A percentile compares a stretch with the other conserved stretches of the same genome.
Evolutionary conservation across 2,888 invertebrate species (phyloP).

Genomic region (Oligia strigilis): DNA sequence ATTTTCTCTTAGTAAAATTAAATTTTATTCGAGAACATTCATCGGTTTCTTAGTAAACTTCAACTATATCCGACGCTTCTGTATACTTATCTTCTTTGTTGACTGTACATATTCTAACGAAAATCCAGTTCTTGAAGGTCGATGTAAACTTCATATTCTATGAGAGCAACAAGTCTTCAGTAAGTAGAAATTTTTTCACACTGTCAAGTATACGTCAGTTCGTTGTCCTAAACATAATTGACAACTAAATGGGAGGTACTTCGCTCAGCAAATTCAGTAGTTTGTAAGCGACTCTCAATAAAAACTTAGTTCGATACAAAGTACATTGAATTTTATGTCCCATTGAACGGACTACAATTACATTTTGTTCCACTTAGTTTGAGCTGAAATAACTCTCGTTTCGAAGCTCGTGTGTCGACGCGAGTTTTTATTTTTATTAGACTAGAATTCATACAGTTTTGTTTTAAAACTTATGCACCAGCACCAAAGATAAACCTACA

Average conservation of each 20-base stretch:
- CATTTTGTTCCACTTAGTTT: conserved; percentile 31
- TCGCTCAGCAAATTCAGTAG: conserved; percentile 3
- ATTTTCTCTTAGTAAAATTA: too few species aligned
- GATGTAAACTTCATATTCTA: neutral
- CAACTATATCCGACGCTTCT: too few species aligned
- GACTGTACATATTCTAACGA: neutral
- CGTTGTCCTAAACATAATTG: conserved; percentile 3
- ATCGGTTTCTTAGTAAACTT: too few species aligned
- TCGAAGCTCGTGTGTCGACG: neutral
- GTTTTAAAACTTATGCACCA: neutral
- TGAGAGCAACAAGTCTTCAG: neutral
- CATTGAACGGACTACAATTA: conserved; percentile 20
- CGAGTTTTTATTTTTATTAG: neutral
- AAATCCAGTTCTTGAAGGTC: neutral
- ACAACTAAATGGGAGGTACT: neutral
- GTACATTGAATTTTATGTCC: conserved; percentile 37
- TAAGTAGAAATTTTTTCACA: neutral
- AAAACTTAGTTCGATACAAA: conserved; percentile 36
- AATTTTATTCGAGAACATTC: too few species aligned
- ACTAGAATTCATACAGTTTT: neutral
- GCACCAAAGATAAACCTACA: neutral
- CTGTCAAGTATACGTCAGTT: too few species aligned
- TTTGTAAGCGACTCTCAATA: conserved; percentile 21
- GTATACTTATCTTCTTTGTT: too few species aligned
- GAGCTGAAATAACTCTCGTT: conserved; percentile 7